Base-by-base conservation (phyloP, 2,113 vertebrate genomes). In the Zapus hudsonius region DNA sequence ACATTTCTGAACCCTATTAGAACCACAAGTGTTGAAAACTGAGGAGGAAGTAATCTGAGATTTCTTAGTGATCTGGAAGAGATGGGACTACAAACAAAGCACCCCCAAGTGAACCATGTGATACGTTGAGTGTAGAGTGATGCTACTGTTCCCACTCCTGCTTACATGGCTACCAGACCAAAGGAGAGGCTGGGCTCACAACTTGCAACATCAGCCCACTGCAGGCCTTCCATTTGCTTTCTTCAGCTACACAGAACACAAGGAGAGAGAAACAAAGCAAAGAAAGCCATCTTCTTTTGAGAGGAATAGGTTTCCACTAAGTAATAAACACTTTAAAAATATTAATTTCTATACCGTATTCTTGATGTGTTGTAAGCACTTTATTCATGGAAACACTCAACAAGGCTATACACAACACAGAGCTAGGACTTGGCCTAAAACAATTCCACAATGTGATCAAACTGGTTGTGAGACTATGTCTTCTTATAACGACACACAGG, bases 11-110 rank as follows among this genome's bases (percentile, higher is more conserved):
- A 97, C 95, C 94, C 98, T 98, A 98, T 97, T 92, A 98, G 96
- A 98, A 98, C 98, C 94, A 96, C 95, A 97, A 97, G 98, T 98
- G 95, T 95, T 97, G 96, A 97, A 97, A 98, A 98, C 96, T 97
- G 97, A 97, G 97, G 95, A 55, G 69, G 75, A 93, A 94, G 90
- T 94, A 97, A 97, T 98, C 97, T 97, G 97, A 98, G 96, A 98
- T 98, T 97, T 98, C 96, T 95, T 96, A 95, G 91, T 95, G 96
- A 96, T 96, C 91, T 87, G 95, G 89, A 94, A 97, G 95, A 96
- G 70, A 92, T 97, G 52, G 92, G 94, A 97, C 98, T 94, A 94
- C 92, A 95, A 16, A 66, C 87, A 97, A 94, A 0, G 7, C 61
- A 79, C 94, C 95, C 97, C 98, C 97, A 92, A 98, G 96, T 97